Conservation (phyloP, 2,113 vertebrate species). For the Ascaphus truei region DNA sequence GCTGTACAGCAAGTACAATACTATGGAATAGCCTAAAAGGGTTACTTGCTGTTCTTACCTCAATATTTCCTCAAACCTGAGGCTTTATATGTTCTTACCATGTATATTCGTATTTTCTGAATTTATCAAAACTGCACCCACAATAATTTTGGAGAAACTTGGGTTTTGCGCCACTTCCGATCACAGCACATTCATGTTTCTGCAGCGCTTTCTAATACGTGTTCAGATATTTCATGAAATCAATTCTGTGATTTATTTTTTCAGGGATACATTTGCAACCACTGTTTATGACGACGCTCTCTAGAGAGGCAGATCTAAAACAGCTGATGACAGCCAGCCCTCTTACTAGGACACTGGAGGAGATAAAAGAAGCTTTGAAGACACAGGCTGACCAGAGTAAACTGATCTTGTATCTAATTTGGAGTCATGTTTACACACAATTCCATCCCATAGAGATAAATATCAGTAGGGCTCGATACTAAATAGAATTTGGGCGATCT, state of each 20-base stretch:
- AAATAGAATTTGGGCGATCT: too few relatives aligned
- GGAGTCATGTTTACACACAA: too few relatives aligned
- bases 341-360: conserved; percentile 66
- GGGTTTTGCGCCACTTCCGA: too few relatives aligned
- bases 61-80: too few relatives aligned
- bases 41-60: too few relatives aligned
- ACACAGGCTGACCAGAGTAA: conserved; percentile 36
- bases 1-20: too few relatives aligned
- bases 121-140: neutral
- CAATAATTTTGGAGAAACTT: too few relatives aligned
- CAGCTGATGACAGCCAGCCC: conserved; percentile 64
- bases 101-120: fast-evolving
- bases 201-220: neutral
- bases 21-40: too few relatives aligned
- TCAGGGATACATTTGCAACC: conserved; percentile 5
- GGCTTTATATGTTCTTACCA: too few relatives aligned
- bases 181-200: neutral
- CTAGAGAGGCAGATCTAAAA: conserved; percentile 65
- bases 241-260: neutral
- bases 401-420: neutral
- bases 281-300: neutral
- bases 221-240: neutral
- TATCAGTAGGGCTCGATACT: too few relatives aligned
- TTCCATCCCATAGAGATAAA: too few relatives aligned
- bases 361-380: conserved; percentile 67